Conservation (phyloP, 2,113 vertebrate species). For the Geococcyx californianus region DNA sequence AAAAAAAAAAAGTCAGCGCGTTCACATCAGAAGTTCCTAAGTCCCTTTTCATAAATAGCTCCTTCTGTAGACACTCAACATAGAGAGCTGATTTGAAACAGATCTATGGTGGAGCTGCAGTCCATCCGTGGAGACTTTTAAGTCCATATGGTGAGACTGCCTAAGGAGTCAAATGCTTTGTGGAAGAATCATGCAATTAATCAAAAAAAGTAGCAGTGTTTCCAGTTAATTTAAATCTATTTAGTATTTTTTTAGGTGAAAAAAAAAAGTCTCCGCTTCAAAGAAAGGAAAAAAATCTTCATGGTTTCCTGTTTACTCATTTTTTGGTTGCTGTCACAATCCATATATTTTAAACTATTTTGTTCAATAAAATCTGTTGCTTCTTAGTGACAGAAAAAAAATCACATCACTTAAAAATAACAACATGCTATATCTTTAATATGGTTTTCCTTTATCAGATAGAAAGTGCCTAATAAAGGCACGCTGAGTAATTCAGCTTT, state of each 20-base stretch:
- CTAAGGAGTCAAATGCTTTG: constrained; percentile 57
- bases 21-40: background rate
- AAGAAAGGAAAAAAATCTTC: background rate
- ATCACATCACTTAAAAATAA: background rate
- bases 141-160: constrained; percentile 52
- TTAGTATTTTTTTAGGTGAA: constrained; percentile 16
- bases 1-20: background rate
- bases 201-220: constrained; percentile 40
- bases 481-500: background rate
- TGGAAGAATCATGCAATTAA: constrained; percentile 43
- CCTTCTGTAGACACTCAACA: background rate
- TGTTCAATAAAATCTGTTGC: constrained; percentile 6
- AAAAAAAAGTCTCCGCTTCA: constrained; percentile 17
- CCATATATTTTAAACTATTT: constrained; percentile 3
- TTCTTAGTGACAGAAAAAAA: constrained; percentile 2
- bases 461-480: background rate
- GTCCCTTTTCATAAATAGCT: background rate
- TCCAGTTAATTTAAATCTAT: constrained; percentile 50
- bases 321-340: constrained; percentile 10
- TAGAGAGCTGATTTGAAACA: constrained; percentile 49
- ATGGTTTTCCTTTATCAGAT: background rate
- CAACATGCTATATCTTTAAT: background rate
- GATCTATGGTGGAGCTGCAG: constrained; percentile 37
- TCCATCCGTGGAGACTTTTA: constrained; percentile 42
- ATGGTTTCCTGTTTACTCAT: background rate